Percentiles rank a stretch among this genome's conserved stretches.
Evolutionary conservation across 2,113 vertebrate genomes (phyloP).

Genomic region (Epinephelus cyanopodus): DNA sequence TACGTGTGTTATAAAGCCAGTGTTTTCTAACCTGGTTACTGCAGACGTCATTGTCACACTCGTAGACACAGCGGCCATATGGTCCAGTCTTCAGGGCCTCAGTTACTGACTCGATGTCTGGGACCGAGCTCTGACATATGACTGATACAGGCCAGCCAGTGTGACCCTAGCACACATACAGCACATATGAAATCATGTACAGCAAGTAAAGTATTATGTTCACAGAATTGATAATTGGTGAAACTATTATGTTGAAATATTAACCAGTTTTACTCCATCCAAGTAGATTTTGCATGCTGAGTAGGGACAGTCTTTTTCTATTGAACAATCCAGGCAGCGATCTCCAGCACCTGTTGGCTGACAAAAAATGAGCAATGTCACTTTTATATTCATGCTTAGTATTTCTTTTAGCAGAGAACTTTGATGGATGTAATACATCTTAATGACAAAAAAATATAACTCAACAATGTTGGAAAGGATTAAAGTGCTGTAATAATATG

Average conservation of each 20-base stretch:
- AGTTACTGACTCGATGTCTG: constrained; percentile 87
- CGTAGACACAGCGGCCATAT: constrained; percentile 89
- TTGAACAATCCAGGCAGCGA: constrained; percentile 85
- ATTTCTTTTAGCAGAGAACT: background rate
- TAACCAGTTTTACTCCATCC: constrained; percentile 81
- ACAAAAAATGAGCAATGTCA: background rate
- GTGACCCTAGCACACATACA: constrained; percentile 72
- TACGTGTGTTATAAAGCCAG: background rate
- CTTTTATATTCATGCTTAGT: background rate
- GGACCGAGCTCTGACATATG: constrained; percentile 80
- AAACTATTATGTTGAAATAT: background rate
- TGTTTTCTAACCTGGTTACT: constrained; percentile 85
- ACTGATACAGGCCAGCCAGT: constrained; percentile 87
- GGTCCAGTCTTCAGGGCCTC: constrained; percentile 85
- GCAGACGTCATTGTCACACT: constrained; percentile 90
- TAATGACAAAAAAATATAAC: background rate
- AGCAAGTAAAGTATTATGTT: background rate
- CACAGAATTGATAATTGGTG: background rate
- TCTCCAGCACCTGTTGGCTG: constrained; percentile 85
- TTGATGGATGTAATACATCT: background rate
- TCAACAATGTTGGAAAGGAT: background rate
- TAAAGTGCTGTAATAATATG: background rate
- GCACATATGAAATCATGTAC: background rate
- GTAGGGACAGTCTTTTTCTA: constrained; percentile 85
- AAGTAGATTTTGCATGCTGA: constrained; percentile 89